Conservation (phyloP, 2,797 vertebrate genomes). For the Fringilla coelebs region DNA sequence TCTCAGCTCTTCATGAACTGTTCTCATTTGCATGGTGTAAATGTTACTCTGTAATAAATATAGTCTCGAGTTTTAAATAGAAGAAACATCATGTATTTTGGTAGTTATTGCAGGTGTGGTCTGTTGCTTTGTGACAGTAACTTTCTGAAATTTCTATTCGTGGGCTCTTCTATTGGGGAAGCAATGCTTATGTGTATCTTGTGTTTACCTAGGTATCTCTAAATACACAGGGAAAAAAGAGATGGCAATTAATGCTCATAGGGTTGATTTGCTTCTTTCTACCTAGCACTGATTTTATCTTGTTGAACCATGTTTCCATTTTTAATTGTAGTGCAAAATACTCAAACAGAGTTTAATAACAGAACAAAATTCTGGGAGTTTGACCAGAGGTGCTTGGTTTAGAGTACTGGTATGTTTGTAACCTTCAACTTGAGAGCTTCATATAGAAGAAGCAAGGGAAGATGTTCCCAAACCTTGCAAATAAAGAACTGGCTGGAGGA, state of each 20-base stretch:
- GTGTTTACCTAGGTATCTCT: neutral
- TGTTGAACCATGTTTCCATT: neutral
- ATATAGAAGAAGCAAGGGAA: neutral
- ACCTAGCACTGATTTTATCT: neutral
- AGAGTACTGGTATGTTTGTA: neutral
- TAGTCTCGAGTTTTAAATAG: neutral
- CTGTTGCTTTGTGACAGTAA: neutral
- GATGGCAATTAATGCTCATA: neutral
- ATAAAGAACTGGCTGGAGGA: neutral
- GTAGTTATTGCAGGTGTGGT: neutral
- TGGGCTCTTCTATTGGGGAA: neutral
- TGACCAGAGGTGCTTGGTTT: neutral
- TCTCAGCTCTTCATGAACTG: neutral
- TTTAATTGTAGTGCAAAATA: neutral
- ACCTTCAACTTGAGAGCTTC: neutral
- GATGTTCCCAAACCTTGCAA: neutral
- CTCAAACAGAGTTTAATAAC: neutral
- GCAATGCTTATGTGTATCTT: neutral
- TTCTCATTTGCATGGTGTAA: neutral
- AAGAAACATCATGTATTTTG: neutral
- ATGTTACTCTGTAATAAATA: neutral
- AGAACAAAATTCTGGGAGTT: neutral
- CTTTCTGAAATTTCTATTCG: neutral
- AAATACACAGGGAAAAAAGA: neutral
- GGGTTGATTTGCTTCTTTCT: neutral